These are phyloP conservation scores for Siderastrea siderea DNA, from an alignment of 92 coral and sea anemone genomes.

Conservation along the genomic window DNA sequence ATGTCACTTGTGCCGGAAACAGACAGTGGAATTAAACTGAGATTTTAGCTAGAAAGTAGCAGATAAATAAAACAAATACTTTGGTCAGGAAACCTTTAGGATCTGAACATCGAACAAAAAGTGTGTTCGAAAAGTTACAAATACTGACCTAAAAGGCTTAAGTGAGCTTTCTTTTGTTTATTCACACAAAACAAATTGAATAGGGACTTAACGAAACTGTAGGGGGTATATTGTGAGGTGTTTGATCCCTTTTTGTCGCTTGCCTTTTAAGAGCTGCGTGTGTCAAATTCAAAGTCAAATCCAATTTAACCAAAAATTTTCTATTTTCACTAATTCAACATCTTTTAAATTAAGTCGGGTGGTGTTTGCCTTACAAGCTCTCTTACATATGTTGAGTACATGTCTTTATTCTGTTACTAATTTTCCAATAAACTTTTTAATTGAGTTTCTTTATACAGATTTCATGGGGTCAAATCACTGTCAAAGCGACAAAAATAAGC, in stretches of 20 bases:
- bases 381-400: background rate
- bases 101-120: background rate
- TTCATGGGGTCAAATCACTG: slow-evolving; percentile 1
- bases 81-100: background rate
- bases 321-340: background rate
- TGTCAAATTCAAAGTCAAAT: background rate
- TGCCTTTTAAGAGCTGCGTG: background rate
- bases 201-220: background rate
- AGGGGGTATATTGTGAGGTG: slow-evolving; percentile 11
- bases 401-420: slow-evolving; percentile 39
- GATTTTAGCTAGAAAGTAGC: too few species aligned
- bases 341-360: background rate
- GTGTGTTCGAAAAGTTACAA: background rate
- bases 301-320: background rate
- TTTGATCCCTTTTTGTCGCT: slow-evolving; percentile 4
- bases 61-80: background rate
- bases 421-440: slow-evolving; percentile 58
- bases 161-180: slow-evolving; percentile 29
- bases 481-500: slow-evolving; percentile 9
- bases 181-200: slow-evolving; percentile 15
- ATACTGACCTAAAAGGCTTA: background rate
- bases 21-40: background rate
- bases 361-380: background rate
- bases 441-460: slow-evolving; percentile 52
- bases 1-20: background rate